A percentile compares a stretch with the other conserved stretches of the same genome.
phyloP scores from a whole-genome alignment of 2,797 vertebrate species.

The Capromys pilorides region DNA sequence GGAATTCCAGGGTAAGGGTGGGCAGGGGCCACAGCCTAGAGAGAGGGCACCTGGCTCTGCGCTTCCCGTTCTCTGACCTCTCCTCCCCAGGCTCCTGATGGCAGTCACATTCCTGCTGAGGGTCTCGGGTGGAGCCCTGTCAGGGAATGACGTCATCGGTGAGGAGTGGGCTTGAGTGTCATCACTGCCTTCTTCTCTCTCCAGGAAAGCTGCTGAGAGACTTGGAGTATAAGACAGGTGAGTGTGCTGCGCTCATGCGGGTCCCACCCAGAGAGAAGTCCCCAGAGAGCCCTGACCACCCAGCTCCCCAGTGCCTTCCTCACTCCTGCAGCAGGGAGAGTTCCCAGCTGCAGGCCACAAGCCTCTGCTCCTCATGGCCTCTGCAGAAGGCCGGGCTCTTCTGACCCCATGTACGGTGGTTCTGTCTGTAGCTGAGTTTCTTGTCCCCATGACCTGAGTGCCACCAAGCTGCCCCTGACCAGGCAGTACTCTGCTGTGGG shows the following conservation, averaged over 20 bases:
- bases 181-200: background rate
- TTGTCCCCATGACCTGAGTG: background rate
- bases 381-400: background rate
- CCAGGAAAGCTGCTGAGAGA: conserved; percentile 78
- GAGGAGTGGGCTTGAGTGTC: background rate
- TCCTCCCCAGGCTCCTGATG: background rate
- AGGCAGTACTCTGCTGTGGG: background rate
- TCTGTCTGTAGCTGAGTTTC: background rate
- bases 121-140: background rate
- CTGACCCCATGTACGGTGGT: background rate
- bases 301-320: background rate
- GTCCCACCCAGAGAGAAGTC: background rate
- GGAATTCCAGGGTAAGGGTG: conserved; percentile 76
- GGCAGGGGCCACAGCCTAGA: too few relatives aligned
- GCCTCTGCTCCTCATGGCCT: background rate
- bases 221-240: conserved; percentile 79
- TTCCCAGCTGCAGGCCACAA: background rate
- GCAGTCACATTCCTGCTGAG: background rate
- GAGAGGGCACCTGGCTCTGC: background rate
- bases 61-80: background rate
- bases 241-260: background rate
- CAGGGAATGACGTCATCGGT: background rate
- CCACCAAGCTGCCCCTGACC: background rate
- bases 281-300: background rate
- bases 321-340: background rate